Evolutionary conservation across 1,140 invertebrate species (phyloP), one percentile per base, ranked within the genome.

Genomic region (Galleria mellonella): DNA sequence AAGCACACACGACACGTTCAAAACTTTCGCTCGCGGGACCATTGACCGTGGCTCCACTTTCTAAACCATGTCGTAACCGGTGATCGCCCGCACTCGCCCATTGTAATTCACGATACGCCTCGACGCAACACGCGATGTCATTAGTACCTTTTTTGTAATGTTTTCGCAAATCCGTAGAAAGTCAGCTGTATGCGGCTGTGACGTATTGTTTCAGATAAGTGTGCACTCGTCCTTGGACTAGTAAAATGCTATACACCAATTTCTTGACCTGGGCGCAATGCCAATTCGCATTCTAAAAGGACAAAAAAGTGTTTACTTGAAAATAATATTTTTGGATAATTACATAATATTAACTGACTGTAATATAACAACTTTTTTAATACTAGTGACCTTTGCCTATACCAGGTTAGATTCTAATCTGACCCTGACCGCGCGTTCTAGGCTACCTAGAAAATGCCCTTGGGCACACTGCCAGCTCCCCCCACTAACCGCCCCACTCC

Each of bases 1-100:
- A 50, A 54, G 53, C 56, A 55, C 65, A 67, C 66, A 72, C 59
- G 55, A 65, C 66, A 72, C 59, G 55, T 53, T 59, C 43, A 52
- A 53, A 75, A 84, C 81, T 84, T 84, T 84, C 81, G 73, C 81
- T 61, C 48, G 50, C 63, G 65, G 46, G 79, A 74, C 71, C 77
- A 62, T 70, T 78, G 77, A 82, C 81, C 81, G 81, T 82, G 74
- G 73, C 54, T 66, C 61, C 62, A 70, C 81, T 84, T 84, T 84
- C 81, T 82, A 84, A 84, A 79, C 37, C 67, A 59, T 82, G 72
- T 84, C 71, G 78, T 84, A 84, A 82, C 75, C 62, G 64, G 69
- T 73, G 71, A 75, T 74, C 72, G 72, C 65, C 37, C 54, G 62
- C 57, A 72, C 60, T 41, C 54, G 62, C 57, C 73, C 60, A 78